Evolutionary conservation across 1,140 invertebrate species (phyloP), one percentile per base, ranked within the genome.

Genomic region (Ericerus pela): DNA sequence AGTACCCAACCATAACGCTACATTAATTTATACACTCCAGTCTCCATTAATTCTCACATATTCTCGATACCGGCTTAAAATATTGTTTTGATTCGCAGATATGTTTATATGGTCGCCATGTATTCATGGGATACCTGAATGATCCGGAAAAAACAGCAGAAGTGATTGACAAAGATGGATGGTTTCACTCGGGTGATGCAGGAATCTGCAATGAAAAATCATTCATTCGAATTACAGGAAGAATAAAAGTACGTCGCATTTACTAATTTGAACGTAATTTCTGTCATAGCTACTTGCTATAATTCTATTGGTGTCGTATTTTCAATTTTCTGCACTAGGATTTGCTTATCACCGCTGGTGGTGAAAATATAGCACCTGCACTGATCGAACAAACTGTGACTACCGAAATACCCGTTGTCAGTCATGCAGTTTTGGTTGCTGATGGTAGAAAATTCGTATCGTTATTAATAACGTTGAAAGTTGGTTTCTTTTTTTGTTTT

Each of bases 311-410:
- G n/a, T n/a, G n/a, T n/a, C n/a, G n/a, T n/a, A n/a, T n/a, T n/a
- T n/a, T n/a, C n/a, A n/a, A n/a, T n/a, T n/a, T n/a, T n/a, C n/a
- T n/a, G n/a, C n/a, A n/a, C n/a, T n/a, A n/a, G n/a, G 88, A 93
- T 66, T 61, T 95, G 2, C 75, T 96, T 3, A 92, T 94, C 56
- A 96, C 91, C 4, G 87, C 89, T 37, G 91, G 90, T n/a, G 91
- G 91, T 20, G 90, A 96, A 73, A 96, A 96, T 68, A 76, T 95
- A 58, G 78, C 90, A 12, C 89, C 91, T 3, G 79, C 90, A 24
- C 76, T 80, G 16, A 87, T 94, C 56, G 91, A 96, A 71, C 81
- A 92, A 57, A 70, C 74, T 24, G 74, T 95, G 1, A 83, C 87
- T 62, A 67, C 76, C 1, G 80, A 85, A 66, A 69, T 94, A 41